Base-by-base conservation (phyloP, 2,888 invertebrate genomes). In the Drosophila anomalata region DNA sequence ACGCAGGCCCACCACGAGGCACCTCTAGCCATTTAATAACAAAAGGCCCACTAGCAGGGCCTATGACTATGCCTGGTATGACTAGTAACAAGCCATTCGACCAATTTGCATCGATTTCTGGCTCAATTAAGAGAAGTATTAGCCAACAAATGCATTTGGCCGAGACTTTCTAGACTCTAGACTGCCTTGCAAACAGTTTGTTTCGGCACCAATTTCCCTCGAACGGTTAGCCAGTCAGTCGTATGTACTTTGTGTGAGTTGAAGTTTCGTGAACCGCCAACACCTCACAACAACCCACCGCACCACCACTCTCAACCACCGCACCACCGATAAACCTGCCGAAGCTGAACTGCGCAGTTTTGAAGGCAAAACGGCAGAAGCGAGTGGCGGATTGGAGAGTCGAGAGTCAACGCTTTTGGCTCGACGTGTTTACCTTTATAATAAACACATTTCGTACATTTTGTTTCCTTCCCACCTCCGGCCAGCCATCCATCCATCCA, bases 371-470 rank as follows among this genome's bases (percentile, higher is more conserved):
- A 73, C 69, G 69, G 50, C 69, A 68, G 48, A 50, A 12, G 61
- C 36, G 22, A 24, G 46, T 51, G 31, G 47, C 54, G 31, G 54
- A 54, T 47, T 48, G 67, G 39, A 6, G 62, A 78, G 66, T 76
- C 75, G 39, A 9, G 62, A 78, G 66, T 78, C 75, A 72, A 79
- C 75, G 79, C 62, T 76, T 82, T 73, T 63, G 75, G 67, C 69
- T 78, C 74, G 66, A 59, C 55, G 73, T 72, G 78, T 81, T 87
- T 82, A 85, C 73, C 79, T 81, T 87, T 75, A 71, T 81, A 77
- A 82, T 82, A 78, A 82, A 77, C 82, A 82, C 87, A 82, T 85
- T 81, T 87, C 70, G 73, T 59, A 74, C 74, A 76, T 70, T 80
- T 62, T 67, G 69, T 68, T 84, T 79, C 52, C 63, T 71, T 58